These are phyloP conservation scores for Patella pellucida DNA, from an alignment of 2,888 invertebrate species.

Conservation along the genomic window DNA sequence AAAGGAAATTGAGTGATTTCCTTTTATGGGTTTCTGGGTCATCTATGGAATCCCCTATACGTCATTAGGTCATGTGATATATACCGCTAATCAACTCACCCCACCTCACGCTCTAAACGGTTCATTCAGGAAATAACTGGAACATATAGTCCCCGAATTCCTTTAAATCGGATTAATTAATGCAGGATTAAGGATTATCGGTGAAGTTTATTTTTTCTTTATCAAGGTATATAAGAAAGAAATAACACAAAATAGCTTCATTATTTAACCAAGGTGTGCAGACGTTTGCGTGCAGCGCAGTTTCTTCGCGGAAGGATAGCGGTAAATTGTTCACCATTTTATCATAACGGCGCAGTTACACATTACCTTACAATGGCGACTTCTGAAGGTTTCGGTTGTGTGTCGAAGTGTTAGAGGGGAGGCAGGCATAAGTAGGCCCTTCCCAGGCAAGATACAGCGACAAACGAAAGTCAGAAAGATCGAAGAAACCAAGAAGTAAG, in stretches of 20 bases:
- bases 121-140: constrained; percentile 26
- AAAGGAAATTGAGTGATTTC: neutral
- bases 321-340: neutral
- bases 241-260: neutral
- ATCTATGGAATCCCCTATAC: neutral
- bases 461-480: constrained; percentile 22
- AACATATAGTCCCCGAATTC: constrained; percentile 12
- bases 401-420: constrained; percentile 22
- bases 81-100: constrained; percentile 23
- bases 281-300: neutral
- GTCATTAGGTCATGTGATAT: constrained; percentile 20
- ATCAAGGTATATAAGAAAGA: neutral
- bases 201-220: neutral
- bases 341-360: constrained; percentile 24
- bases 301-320: constrained; percentile 6
- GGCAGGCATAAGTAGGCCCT: constrained; percentile 20
- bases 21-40: neutral
- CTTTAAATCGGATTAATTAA: neutral
- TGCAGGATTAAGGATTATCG: neutral
- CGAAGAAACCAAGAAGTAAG: constrained; percentile 15
- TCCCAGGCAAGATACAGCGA: constrained; percentile 24
- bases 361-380: constrained; percentile 27
- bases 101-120: constrained; percentile 16
- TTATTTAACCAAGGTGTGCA: neutral
- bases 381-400: constrained; percentile 18